These are phyloP conservation scores for Acromyrmex echinatior DNA, from an alignment of 1,140 invertebrate genomes.

Conservation along the genomic window DNA sequence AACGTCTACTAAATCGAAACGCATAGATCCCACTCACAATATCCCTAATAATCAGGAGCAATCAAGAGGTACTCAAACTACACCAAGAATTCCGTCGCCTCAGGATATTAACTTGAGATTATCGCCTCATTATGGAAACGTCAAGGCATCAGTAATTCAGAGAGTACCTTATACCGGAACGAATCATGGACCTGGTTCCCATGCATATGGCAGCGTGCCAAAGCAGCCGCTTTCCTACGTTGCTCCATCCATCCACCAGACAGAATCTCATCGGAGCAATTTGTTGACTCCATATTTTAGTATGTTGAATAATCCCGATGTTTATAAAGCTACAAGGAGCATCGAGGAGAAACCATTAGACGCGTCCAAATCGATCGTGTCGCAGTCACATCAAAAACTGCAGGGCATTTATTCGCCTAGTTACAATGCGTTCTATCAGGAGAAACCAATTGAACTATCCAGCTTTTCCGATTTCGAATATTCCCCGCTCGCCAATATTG, in stretches of 20 bases:
- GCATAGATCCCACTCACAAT: background rate
- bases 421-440: slow-evolving; percentile 31
- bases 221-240: slow-evolving; percentile 28
- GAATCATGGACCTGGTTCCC: background rate
- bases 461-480: slow-evolving; percentile 42
- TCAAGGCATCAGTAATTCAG: background rate
- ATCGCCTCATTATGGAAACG: slow-evolving; percentile 10
- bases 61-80: background rate
- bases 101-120: slow-evolving; percentile 1
- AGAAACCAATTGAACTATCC: slow-evolving; percentile 36
- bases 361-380: slow-evolving; percentile 11
- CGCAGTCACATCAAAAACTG: slow-evolving; percentile 30
- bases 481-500: slow-evolving; percentile 2
- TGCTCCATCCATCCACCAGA: background rate
- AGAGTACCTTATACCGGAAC: background rate
- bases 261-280: slow-evolving; percentile 1
- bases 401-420: slow-evolving; percentile 20
- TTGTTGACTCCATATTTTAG: slow-evolving; percentile 31
- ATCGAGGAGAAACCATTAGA: slow-evolving; percentile 32
- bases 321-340: slow-evolving; percentile 22
- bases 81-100: background rate
- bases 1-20: slow-evolving; percentile 39
- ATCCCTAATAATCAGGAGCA: slow-evolving; percentile 4
- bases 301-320: slow-evolving; percentile 37
- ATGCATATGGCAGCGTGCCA: slow-evolving; percentile 18